Evolutionary conservation across 2,113 vertebrate species (phyloP).

Genomic region (Entomyzon cyanotis): DNA sequence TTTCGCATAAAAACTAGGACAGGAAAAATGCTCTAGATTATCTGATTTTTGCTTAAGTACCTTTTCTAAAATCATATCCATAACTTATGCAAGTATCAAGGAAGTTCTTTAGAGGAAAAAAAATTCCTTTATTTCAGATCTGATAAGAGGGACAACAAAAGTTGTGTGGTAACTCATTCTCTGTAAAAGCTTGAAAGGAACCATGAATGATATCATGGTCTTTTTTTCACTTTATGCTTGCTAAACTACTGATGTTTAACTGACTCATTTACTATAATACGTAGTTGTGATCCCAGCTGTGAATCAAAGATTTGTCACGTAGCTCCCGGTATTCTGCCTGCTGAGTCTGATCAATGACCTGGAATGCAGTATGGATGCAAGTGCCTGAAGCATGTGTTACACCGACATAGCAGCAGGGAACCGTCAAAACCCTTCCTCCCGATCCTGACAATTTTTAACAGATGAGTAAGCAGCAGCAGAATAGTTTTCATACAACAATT

Average conservation of each 20-base stretch:
- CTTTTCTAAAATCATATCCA: not conserved
- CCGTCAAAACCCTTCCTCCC: conserved; percentile 80
- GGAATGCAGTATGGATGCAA: conserved; percentile 82
- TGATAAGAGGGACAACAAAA: not conserved
- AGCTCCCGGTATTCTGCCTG: conserved; percentile 71
- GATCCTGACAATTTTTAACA: conserved; percentile 81
- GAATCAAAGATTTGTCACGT: conserved; percentile 82
- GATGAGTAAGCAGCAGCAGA: conserved; percentile 85
- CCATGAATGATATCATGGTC: conserved; percentile 83
- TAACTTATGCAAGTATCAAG: not conserved
- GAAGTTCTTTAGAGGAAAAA: not conserved
- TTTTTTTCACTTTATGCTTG: conserved; percentile 74
- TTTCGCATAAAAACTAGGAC: conserved; percentile 7
- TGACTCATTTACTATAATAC: conserved; percentile 86
- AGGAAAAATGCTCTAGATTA: not conserved
- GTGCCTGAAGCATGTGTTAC: conserved; percentile 84
- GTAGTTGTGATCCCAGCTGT: conserved; percentile 84
- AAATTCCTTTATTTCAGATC: not conserved
- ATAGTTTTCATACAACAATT: conserved; percentile 66
- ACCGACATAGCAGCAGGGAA: conserved; percentile 86
- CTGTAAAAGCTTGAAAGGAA: conserved; percentile 66
- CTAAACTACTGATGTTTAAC: conserved; percentile 84
- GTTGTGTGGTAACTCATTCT: not conserved
- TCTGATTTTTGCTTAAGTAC: not conserved
- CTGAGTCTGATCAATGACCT: conserved; percentile 84